These are phyloP conservation scores for Hyperoplus lanceolatus DNA, from an alignment of 2,797 vertebrate species.

Conservation along the genomic window DNA sequence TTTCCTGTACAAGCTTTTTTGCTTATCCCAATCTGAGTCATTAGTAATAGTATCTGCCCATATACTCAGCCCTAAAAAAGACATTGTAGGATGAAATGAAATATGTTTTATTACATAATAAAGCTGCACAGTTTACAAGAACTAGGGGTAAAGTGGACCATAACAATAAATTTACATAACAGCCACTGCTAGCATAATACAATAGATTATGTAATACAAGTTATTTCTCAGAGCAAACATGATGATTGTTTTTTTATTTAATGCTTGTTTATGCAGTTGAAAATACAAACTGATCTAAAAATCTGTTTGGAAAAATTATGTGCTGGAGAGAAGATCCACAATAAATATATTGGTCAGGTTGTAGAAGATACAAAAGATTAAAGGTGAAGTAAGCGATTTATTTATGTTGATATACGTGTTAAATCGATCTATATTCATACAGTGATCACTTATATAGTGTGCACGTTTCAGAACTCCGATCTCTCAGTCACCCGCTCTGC, in stretches of 20 bases:
- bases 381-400: not conserved
- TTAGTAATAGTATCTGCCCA: constrained; percentile 7
- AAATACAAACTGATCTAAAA: not conserved
- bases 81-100: not conserved
- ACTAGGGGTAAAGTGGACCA: not conserved
- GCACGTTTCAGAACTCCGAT: no score
- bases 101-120: not conserved
- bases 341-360: not conserved
- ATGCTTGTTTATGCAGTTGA: not conserved
- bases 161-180: not conserved
- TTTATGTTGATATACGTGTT: no score
- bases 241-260: not conserved
- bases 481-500: no score
- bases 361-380: not conserved
- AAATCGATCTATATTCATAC: no score
- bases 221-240: not conserved
- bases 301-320: not conserved
- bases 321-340: not conserved
- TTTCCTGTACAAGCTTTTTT: constrained; percentile 4
- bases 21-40: constrained; percentile 10
- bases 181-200: not conserved
- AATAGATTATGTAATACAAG: not conserved
- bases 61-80: not conserved
- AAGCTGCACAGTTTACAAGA: not conserved
- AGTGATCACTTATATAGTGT: no score